Base-by-base conservation (phyloP, 2,797 vertebrate species). In the Telmatherina bonti region DNA sequence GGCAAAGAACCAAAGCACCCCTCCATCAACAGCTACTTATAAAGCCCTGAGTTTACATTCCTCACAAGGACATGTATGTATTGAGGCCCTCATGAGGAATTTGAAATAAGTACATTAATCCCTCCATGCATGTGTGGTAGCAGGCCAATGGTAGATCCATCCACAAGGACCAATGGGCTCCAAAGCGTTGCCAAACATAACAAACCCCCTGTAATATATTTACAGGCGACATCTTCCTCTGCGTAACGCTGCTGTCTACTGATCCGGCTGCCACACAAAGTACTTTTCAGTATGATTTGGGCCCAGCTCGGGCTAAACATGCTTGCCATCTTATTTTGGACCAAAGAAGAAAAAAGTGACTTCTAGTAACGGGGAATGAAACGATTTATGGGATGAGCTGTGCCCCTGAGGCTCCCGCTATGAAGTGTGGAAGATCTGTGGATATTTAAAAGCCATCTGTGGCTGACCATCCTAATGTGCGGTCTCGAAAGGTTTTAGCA, bases 1-100 rank as follows among this genome's bases (percentile, higher is more conserved):
- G 74, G 82, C 83, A 59, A 62, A 24, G 43, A 72, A 87, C 89
- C 90, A 84, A 69, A 12, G 10, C 30, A 16, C 75, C 70, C 67
- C 67, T 85, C 86, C 75, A 68, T 89, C 86, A 88, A 77, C 87
- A 89, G 84, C 86, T 86, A 72, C 87, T 88, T 85, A 83, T 84
- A 87, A 85, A 77, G 62, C 58, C 45, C 68, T 51, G 62, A 62
- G 74, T 88, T 89, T 88, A 89, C 87, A 90, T 91, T 93, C 86
- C 87, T 81, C 66, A 58, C 20, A 45, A 52, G 71, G 78, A 86
- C 82, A 77, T 85, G 74, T 82, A 84, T 64, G 72, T 76, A 69
- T 31, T 9, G 30, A 78, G 70, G 70, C 29, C 47, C 75, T 70
- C 49, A 10, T 76, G 62, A 73, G 77, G 67, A 79, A 65, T 74